Conservation (phyloP, 2,797 vertebrate species). For the Poeciliopsis infans region DNA sequence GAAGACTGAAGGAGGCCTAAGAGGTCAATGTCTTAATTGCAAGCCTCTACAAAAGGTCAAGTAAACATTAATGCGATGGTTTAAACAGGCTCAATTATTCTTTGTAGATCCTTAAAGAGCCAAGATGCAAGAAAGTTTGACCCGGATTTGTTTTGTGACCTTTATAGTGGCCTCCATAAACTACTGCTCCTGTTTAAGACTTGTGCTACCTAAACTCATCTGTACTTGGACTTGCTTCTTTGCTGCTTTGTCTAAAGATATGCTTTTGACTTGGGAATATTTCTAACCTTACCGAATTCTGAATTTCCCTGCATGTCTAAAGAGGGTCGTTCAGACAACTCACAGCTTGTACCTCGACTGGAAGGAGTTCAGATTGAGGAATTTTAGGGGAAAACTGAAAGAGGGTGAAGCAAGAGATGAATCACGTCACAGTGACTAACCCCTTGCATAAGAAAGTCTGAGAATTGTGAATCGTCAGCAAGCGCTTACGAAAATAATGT, state of each 20-base stretch:
- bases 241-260: not conserved
- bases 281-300: not conserved
- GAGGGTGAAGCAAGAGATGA: conserved; percentile 55
- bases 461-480: conserved; percentile 66
- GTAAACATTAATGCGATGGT: not conserved
- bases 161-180: not conserved
- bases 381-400: conserved; percentile 25
- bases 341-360: not conserved
- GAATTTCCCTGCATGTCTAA: not conserved
- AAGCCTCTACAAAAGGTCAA: not conserved
- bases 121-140: not conserved
- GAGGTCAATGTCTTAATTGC: not conserved
- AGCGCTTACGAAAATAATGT: conserved; percentile 47
- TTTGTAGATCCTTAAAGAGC: not conserved
- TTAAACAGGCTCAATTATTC: not conserved
- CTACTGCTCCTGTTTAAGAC: not conserved
- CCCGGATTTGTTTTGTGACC: not conserved
- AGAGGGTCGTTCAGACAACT: conserved; percentile 14
- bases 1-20: not conserved
- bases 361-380: conserved; percentile 10
- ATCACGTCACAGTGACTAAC: conserved; percentile 76
- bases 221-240: not conserved
- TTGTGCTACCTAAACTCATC: not conserved
- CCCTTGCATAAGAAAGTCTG: conserved; percentile 74
- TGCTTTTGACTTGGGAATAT: not conserved